Base-by-base conservation (phyloP, 2,888 invertebrate genomes). In the Drosophila melanosoma region DNA sequence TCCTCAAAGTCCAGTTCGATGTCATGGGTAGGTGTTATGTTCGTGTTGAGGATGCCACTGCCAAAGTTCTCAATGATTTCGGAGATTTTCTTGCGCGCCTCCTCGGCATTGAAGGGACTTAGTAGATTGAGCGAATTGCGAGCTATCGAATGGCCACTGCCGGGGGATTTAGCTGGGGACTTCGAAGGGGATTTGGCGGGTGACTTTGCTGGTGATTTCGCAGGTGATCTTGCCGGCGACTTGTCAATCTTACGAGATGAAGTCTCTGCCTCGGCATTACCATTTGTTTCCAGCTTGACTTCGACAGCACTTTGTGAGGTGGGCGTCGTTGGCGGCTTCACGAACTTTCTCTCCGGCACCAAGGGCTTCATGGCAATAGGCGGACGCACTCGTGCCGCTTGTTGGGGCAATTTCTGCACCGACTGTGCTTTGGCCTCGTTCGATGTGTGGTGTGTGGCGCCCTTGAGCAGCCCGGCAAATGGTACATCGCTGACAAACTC, bases 21-120 rank as follows among this genome's bases (percentile, higher is more conserved):
- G 59, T 91, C 90, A 36, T 91, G 88, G 45, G 89, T 90, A 36
- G 90, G 90, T 23, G 91, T 91, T 11, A 91, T 86, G 62, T 89
- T 87, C 4, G 91, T 89, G 67, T 87, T 91, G 17, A 97, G 96
- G 40, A 97, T 95, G 66, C 96, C 97, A 79, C 96, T 97, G 72
- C 98, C 98, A 91, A 99, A 97, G 2, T 98, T 97, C 51, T 98
- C 98, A 96, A 99, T 97, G 89, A 98, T 98, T 93, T 98, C 98
- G 56, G 97, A 97, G 89, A 99, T 98, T 94, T 98, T 97, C 32
- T 97, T 97, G 97, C 99, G 98, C 0, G 92, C 91, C 94, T 99
- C 98, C 93, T 98, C 98, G 92, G 98, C 98, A 94, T 98, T 97
- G 93, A 98, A 98, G 3, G 98, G 97, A 91, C 97, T 97, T 84